Evolutionary conservation across 2,113 vertebrate species (phyloP).

Genomic region (Thermophis baileyi): DNA sequence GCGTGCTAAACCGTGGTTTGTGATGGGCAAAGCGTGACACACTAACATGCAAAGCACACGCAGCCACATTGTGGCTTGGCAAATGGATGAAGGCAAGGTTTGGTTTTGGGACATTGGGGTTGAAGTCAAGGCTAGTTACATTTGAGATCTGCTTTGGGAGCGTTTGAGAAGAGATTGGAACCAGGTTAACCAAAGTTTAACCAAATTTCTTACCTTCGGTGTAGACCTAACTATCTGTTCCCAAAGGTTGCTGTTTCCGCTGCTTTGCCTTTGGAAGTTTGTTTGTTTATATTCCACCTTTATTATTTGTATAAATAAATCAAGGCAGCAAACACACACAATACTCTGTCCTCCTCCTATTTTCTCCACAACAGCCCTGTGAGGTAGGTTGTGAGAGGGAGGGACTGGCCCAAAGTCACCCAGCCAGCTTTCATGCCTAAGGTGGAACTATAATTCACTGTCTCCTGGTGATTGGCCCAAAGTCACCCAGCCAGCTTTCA

Average conservation of each 20-base stretch:
- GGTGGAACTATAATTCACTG: no score
- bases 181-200: not conserved
- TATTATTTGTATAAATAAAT: not conserved
- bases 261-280: not conserved
- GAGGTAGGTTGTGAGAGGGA: no score
- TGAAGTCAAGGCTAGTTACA: not conserved
- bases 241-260: not conserved
- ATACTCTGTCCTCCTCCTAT: not conserved
- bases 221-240: not conserved
- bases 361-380: not conserved
- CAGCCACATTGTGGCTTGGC: not conserved
- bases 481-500: no score
- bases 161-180: not conserved
- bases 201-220: not conserved
- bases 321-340: not conserved
- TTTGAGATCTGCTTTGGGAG: not conserved
- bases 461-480: no score
- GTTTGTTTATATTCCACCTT: not conserved
- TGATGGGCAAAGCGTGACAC: not conserved
- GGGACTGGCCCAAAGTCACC: no score
- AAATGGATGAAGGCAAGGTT: not conserved
- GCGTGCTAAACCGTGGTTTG: not conserved
- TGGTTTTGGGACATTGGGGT: not conserved
- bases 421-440: no score
- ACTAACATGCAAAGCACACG: not conserved